Evolutionary conservation across 2,888 invertebrate genomes (phyloP).

Genomic region (Meloe dianella): DNA sequence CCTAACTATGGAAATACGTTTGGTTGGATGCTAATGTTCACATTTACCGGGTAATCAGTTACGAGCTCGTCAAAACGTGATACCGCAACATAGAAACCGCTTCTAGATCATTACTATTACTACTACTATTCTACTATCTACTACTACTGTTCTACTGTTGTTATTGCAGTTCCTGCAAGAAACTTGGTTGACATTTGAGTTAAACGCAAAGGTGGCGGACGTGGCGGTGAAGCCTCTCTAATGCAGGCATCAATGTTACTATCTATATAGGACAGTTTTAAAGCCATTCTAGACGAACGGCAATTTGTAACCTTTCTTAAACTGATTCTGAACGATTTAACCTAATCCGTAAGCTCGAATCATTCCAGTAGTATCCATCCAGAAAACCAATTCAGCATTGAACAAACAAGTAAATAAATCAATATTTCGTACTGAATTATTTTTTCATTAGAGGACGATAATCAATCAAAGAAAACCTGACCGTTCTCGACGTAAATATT

Average conservation of each 20-base stretch:
- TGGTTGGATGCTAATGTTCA: conserved; percentile 7
- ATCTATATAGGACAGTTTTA: background rate
- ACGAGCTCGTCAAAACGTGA: conserved; percentile 4
- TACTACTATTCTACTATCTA: background rate
- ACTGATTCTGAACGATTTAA: background rate
- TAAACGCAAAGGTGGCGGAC: background rate
- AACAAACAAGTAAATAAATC: conserved; percentile 7
- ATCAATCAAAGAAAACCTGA: conserved; percentile 1
- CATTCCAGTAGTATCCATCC: background rate
- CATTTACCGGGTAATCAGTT: conserved; percentile 12
- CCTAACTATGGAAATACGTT: background rate
- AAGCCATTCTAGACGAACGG: background rate
- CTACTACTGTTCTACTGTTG: background rate
- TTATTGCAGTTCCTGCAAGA: background rate
- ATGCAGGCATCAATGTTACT: background rate
- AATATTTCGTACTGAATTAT: background rate
- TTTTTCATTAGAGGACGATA: background rate
- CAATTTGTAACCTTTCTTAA: background rate
- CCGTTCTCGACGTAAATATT: conserved; percentile 11
- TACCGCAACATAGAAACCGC: conserved; percentile 3
- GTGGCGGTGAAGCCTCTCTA: background rate
- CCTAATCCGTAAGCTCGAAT: background rate
- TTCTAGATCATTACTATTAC: conserved; percentile 4
- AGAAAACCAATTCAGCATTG: background rate
- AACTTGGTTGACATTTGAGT: background rate